phyloP scores from a whole-genome alignment of 2,888 invertebrate species.

The Rapana venosa region DNA sequence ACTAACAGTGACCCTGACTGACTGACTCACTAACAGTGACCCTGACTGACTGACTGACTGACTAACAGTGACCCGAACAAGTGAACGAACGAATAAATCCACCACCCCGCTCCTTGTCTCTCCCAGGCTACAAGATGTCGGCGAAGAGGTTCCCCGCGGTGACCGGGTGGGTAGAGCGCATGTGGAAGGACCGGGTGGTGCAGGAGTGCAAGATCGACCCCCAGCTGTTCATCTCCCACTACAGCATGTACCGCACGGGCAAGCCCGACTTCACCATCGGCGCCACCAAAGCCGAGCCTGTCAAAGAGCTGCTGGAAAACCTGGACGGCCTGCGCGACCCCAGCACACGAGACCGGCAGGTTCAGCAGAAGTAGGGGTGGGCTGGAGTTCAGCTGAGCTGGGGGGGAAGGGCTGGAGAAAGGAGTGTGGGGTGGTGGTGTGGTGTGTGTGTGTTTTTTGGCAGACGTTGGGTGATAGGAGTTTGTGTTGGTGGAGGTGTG shows the following conservation, averaged over 20 bases:
- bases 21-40: too few species aligned
- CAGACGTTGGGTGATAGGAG: too few species aligned
- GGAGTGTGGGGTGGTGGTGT: too few species aligned
- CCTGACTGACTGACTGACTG: too few species aligned
- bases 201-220: constrained; percentile 49
- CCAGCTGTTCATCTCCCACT: constrained; percentile 48
- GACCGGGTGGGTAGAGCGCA: constrained; percentile 49
- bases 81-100: too few species aligned
- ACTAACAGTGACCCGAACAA: too few species aligned
- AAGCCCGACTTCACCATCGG: constrained; percentile 55
- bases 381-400: too few species aligned
- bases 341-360: constrained; percentile 47
- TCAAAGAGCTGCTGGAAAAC: constrained; percentile 51
- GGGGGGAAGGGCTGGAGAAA: too few species aligned
- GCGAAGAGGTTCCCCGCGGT: constrained; percentile 42
- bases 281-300: constrained; percentile 28
- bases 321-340: constrained; percentile 54
- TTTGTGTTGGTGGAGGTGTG: too few species aligned
- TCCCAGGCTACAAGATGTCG: constrained; percentile 48
- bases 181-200: constrained; percentile 52
- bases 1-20: too few species aligned
- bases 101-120: too few species aligned
- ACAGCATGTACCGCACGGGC: constrained; percentile 52
- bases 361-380: background rate
- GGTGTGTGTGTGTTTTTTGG: too few species aligned